Evolutionary conservation across 2,888 invertebrate genomes (phyloP).

Genomic region (Amphipyra berbera): DNA sequence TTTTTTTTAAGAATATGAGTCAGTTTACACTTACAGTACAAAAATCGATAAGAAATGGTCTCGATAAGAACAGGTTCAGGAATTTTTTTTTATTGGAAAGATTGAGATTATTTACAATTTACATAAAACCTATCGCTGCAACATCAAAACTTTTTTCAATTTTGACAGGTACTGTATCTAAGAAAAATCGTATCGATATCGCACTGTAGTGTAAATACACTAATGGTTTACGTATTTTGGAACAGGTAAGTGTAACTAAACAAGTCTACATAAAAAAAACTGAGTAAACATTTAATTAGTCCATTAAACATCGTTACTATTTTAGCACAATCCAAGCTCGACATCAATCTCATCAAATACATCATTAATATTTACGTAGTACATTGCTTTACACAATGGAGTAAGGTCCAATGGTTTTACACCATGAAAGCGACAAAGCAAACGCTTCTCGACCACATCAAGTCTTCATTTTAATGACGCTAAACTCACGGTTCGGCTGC

Average conservation of each 20-base stretch:
- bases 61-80: too few species aligned
- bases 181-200: too few species aligned
- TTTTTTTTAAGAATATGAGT: too few species aligned
- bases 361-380: slow-evolving; percentile 11
- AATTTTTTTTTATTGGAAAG: too few species aligned
- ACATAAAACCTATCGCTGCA: too few species aligned
- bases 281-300: slow-evolving; percentile 13
- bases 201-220: too few species aligned
- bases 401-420: not conserved
- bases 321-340: slow-evolving; percentile 66
- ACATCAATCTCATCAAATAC: slow-evolving; percentile 48
- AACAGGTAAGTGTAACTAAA: not conserved
- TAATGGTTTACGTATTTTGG: not conserved
- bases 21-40: too few species aligned
- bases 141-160: too few species aligned
- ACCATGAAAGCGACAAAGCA: slow-evolving; percentile 24
- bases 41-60: too few species aligned
- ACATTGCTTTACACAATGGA: slow-evolving; percentile 27
- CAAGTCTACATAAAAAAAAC: not conserved
- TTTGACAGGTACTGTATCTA: too few species aligned
- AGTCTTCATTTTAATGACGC: too few species aligned
- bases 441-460: not conserved
- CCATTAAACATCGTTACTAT: slow-evolving; percentile 38
- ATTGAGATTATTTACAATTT: too few species aligned
- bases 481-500: not conserved